Base-by-base conservation (phyloP, 2,797 vertebrate species). In the Streptopelia turtur region DNA sequence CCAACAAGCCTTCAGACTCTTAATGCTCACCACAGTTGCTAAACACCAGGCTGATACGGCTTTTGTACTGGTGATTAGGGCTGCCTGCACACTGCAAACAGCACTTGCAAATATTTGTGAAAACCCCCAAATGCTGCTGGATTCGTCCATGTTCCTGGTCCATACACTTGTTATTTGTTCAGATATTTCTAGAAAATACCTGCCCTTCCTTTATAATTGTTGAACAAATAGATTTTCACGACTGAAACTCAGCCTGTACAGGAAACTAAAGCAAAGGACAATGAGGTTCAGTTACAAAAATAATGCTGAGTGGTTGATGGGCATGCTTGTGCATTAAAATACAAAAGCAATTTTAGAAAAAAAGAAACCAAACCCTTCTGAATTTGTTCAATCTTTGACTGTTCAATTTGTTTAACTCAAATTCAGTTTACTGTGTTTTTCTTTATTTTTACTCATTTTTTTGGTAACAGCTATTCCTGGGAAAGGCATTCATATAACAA, bases 61-160 rank as follows among this genome's bases (percentile, higher is more conserved):
- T 85, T 92, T 93, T 92, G 79, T 91, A 27, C 57, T 68, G 43
- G 30, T 66, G 57, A 85, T 92, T 82, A 94, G 43, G 13, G 31
- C 79, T 71, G 79, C 66, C 50, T 55, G 55, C 72, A 45, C 43
- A 37, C 52, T 39, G 65, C 52, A 91, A 81, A 57, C 33, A 63
- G 41, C 2, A 0, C 53, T 84, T 50, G 66, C 49, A 89, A 87
- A 68, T 74, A 70, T 61, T 74, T 91, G 52, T 39, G 49, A 70
- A 82, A 57, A 50, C 5, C 24, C 16, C 50, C 24, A 50, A 57
- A 66, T 1, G 8, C 27, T 87, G 70, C 30, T 64, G 53, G 45
- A 55, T 70, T 85, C 49, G 33, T 25, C n/a, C n/a, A 31, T 47
- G 28, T 33, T 78, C 59, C 66, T 28, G 22, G 74, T n/a, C 31